Evolutionary conservation across 2,113 vertebrate species (phyloP).

Genomic region (Stegastes partitus): DNA sequence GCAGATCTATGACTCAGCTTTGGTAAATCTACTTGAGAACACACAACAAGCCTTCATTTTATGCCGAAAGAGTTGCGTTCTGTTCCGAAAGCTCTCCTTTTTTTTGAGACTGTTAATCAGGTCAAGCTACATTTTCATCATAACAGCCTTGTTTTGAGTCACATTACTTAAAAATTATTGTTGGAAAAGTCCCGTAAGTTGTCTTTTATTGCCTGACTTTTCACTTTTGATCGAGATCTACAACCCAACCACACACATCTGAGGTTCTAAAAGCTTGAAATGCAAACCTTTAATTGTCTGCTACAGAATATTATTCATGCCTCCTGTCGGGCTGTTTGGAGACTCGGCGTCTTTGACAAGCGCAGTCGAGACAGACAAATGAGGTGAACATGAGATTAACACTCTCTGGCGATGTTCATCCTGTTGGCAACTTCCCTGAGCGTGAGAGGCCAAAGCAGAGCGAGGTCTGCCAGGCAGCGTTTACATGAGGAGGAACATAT

Average conservation of each 20-base stretch:
- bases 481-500: slow-evolving; percentile 15
- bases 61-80: neutral
- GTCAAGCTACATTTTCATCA: neutral
- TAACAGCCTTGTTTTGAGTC: neutral
- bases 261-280: neutral
- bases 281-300: neutral
- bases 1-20: no score
- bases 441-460: slow-evolving; percentile 29
- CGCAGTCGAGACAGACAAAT: slow-evolving; percentile 35
- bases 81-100: neutral
- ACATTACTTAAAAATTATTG: neutral
- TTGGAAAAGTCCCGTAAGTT: no score
- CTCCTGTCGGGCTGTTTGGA: neutral
- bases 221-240: no score
- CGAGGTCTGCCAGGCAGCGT: slow-evolving; percentile 35
- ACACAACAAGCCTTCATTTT: neutral
- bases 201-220: no score
- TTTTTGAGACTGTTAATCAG: neutral
- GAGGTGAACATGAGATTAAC: slow-evolving; percentile 39
- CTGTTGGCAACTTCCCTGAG: slow-evolving; percentile 13
- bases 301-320: neutral
- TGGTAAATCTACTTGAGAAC: neutral
- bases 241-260: no score
- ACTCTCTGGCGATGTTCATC: slow-evolving; percentile 6
- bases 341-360: slow-evolving; percentile 22